A percentile compares a stretch with the other conserved stretches of the same genome.
phyloP scores from a whole-genome alignment of 53 echinoderm and acorn worm species.

The Henricia sp. region DNA sequence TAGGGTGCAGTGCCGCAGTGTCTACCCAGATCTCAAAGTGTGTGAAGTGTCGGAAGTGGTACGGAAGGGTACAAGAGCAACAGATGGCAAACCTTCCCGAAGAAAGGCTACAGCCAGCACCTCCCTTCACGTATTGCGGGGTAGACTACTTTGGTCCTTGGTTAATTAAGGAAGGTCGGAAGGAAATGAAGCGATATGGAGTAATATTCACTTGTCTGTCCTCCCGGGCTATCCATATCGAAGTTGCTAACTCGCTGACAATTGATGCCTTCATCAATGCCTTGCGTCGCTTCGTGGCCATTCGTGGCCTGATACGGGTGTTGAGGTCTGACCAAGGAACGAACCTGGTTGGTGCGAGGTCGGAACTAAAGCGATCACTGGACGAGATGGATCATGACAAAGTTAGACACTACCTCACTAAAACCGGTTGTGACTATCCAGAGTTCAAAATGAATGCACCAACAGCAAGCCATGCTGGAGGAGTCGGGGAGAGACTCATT shows the following conservation, averaged over 20 bases:
- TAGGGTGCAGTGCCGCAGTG: constrained; percentile 48
- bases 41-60: constrained; percentile 44
- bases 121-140: constrained; percentile 70
- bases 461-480: constrained; percentile 53
- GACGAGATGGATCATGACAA: constrained; percentile 51
- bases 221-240: constrained; percentile 77
- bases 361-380: constrained; percentile 38
- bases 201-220: constrained; percentile 75
- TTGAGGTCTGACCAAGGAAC: constrained; percentile 73
- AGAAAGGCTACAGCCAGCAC: constrained; percentile 59
- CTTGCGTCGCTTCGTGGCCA: constrained; percentile 65
- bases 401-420: constrained; percentile 33
- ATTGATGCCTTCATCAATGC: constrained; percentile 82
- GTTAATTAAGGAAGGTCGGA: constrained; percentile 67
- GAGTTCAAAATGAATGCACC: constrained; percentile 63
- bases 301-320: constrained; percentile 68
- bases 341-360: constrained; percentile 68
- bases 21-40: constrained; percentile 55
- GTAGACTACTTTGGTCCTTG: constrained; percentile 80
- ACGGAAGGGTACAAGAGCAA: constrained; percentile 44
- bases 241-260: constrained; percentile 49
- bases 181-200: constrained; percentile 70
- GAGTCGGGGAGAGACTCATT: constrained; percentile 74
- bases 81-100: constrained; percentile 75
- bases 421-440: constrained; percentile 59